Evolutionary conservation across 2,113 vertebrate genomes (phyloP), one percentile per base, ranked within the genome.

Genomic region (Pterocles burchelli): DNA sequence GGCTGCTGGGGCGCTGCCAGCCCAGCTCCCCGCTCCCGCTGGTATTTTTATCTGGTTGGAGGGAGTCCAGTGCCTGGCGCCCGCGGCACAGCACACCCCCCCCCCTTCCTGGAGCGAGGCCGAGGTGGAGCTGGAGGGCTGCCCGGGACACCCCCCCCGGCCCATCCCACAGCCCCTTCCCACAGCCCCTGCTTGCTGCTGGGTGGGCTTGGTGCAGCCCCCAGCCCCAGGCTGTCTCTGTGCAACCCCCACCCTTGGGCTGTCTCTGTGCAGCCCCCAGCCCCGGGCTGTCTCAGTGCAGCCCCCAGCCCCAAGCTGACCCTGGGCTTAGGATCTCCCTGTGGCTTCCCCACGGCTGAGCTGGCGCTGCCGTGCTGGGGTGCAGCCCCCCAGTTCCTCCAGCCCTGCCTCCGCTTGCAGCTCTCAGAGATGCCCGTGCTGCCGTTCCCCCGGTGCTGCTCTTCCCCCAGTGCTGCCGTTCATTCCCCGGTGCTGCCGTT

Each of bases 31-130:
- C n/a, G 41, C 34, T 88, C 89, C 86, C 0, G 16, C 46, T 61
- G 92, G 62, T 92, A 94, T 92, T 95, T 96, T 92, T 95, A 92
- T 88, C 66, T 31, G 48, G 17, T 72, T 38, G 82, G 66, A 75
- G 36, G 75, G 79, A 78, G 17, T n/a, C 62, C 16, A 5, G 61
- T 55, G 71, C 43, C n/a, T 90, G 90, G 76, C 41, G 10, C 25
- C 45, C 17, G 33, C 68, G 5, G 52, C 25, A 1, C 52, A 1
- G 2, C 20, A 1, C 22, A 1, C 20, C 9, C 26, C 38, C n/a
- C n/a, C 38, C 38, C 38, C 9, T 13, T 65, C 65, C 51, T 34
- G 91, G 82, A 51, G 0, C 2, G 15, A 13, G 38, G 55, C 93
- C 74, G 11, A 33, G 2, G 29, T 3, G 5, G 74, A 19, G 36